These are phyloP conservation scores for Oceanodroma leucorhoa DNA, from an alignment of 2,797 vertebrate genomes.

Conservation along the genomic window DNA sequence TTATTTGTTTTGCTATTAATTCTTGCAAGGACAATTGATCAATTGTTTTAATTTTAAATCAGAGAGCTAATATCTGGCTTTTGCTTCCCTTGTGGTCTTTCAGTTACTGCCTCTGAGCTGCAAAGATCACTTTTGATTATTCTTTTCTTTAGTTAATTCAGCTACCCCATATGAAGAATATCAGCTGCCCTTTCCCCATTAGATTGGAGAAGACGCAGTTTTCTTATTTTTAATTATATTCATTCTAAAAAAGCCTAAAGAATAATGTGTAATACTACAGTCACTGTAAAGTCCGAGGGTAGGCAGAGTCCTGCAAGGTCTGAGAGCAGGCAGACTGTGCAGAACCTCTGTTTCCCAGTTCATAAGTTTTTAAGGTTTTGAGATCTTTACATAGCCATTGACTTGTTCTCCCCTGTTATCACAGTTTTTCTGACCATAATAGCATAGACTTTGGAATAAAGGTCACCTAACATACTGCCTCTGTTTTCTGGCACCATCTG, in stretches of 20 bases:
- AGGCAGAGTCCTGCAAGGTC: neutral
- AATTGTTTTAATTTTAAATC: conserved; percentile 70
- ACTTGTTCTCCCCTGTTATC: neutral
- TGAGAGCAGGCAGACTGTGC: neutral
- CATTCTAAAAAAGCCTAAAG: neutral
- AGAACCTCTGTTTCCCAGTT: neutral
- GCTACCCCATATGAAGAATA: neutral
- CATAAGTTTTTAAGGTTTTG: neutral
- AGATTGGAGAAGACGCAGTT: neutral
- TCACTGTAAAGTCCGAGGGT: neutral
- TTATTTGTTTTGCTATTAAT: conserved; percentile 50
- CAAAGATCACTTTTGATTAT: conserved; percentile 8
- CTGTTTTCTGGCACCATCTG: neutral
- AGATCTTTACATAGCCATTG: neutral
- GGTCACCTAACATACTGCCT: neutral
- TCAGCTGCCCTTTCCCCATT: neutral
- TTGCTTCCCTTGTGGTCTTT: conserved; percentile 13
- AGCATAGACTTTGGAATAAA: neutral
- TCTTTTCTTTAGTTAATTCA: neutral
- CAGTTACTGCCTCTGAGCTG: neutral
- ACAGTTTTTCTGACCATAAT: neutral
- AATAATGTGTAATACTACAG: neutral
- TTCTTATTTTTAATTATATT: neutral
- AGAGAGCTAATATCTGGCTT: conserved; percentile 47
- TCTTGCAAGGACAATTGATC: conserved; percentile 58